Evolutionary conservation across 1,140 invertebrate species (phyloP), one percentile per base, ranked within the genome.

Genomic region (Galendromus occidentalis): DNA sequence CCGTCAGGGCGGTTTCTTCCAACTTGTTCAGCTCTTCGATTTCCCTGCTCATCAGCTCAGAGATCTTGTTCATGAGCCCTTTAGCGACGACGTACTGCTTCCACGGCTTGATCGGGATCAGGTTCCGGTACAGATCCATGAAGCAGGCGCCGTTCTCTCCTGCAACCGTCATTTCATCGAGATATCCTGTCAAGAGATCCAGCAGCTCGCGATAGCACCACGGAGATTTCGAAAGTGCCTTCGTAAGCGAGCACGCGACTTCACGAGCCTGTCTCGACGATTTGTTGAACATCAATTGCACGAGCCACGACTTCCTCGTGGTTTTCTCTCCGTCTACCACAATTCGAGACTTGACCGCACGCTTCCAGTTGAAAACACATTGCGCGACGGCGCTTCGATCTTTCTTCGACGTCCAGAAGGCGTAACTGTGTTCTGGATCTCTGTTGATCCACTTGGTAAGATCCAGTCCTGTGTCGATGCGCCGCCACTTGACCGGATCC

Each of bases 121-220:
- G 77, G 70, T 80, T 85, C 73, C 91, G 86, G 75, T 91, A 95
- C 0, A 93, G 75, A 6, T 82, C 79, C 14, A 93, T 79, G 72
- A 92, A 97, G 73, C 97, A 91, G n/a, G 86, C 84, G 66, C 89
- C 87, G 70, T 85, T 86, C 75, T 95, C 91, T 1, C 92, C 92
- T 14, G 87, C 87, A 0, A 77, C 76, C 12, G 86, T 84, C 12
- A 94, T 77, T 73, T 92, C 85, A 65, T 87, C 84, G 39, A 97
- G 76, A 75, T 91, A 97, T 63, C 83, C 83, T 0, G 91, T 95
- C 18, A 96, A 75, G 70, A 95, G 77, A 64, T 93, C 85, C 2
- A 96, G 75, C 30, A 94, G 82, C 67, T 79, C 72, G 73, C 69
- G 71, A 66, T 67, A 41, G 7, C 22, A 51, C 41, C 33, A 44